Percentiles rank a stretch among this genome's conserved stretches.
Conservation (phyloP, 2,888 invertebrate species). For the Tenthredo livida region DNA sequence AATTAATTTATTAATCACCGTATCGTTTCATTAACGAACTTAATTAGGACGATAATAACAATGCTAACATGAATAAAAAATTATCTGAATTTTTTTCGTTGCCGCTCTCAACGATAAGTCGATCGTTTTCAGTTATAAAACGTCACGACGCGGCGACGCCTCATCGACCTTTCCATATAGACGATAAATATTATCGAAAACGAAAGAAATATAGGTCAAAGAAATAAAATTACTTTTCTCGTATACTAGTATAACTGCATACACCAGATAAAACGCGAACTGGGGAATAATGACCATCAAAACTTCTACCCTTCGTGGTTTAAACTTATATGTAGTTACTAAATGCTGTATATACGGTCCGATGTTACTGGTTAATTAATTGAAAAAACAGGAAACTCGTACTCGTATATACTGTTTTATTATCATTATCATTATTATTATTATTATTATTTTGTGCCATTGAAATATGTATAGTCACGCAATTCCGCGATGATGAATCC, state of each 20-base stretch:
- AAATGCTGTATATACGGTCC: not conserved
- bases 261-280: too few relatives aligned
- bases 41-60: not conserved
- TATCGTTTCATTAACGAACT: not conserved
- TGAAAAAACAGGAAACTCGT: constrained; percentile 19
- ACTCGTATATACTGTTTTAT: not conserved
- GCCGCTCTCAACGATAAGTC: not conserved
- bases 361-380: not conserved
- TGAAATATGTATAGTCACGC: not conserved
- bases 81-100: not conserved
- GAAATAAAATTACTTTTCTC: not conserved
- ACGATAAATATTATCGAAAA: not conserved
- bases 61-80: not conserved
- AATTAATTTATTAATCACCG: not conserved
- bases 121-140: not conserved
- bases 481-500: not conserved
- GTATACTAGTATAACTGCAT: not conserved
- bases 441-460: not conserved
- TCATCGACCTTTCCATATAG: not conserved
- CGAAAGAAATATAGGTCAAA: not conserved
- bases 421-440: not conserved
- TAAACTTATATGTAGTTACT: not conserved
- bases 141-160: not conserved
- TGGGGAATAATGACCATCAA: too few relatives aligned
- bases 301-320: not conserved